Base-by-base conservation (phyloP, 2,113 vertebrate genomes). In the Leptobrachium ailaonicum region DNA sequence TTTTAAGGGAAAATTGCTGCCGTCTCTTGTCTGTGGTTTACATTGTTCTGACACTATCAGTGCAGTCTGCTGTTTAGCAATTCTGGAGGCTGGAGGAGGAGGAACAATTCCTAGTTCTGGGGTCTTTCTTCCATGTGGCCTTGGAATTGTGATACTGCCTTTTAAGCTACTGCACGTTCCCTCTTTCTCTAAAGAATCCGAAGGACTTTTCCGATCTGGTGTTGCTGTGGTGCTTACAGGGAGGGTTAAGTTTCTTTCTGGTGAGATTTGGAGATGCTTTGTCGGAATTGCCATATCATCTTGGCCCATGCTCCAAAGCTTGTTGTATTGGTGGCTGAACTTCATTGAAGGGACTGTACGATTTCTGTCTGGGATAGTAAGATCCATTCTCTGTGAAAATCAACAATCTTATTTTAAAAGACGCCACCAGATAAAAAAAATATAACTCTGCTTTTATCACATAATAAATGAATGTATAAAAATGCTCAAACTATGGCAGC, bases 51-150 rank as follows among this genome's bases (percentile, higher is more conserved):
- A 7, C 0, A 82, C 0, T 0, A 85, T 41, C 2, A 73, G 0
- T 82, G 67, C 10, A 82, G 8, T 78, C 79, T 87, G 87, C 20
- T 90, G 89, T 85, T 94, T 96, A 70, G 88, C 71, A 0, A 86
- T 86, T 32, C 94, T 90, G 7, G 90, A 78, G 3, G 92, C 91
- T 0, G 95, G 95, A 0, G 96, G 95, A 0, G 92, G 94, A 0
- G 96, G 91, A 69, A 95, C 94, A 0, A 93, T 89, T 7, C 96
- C 95, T 56, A 96, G 88, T 71, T 98, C 96, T 0, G 96, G 95
- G 0, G 96, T 97, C 89, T 96, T 99, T 69, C 94, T 93, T 20
- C 96, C 96, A 2, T 98, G 97, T 0, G 98, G 97, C 2, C 97
- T 93, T 1, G 98, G 96, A 64, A 98, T 96, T 72, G 95, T 97